Base-by-base conservation (phyloP, 2,888 invertebrate genomes). In the Hyposoter didymator region DNA sequence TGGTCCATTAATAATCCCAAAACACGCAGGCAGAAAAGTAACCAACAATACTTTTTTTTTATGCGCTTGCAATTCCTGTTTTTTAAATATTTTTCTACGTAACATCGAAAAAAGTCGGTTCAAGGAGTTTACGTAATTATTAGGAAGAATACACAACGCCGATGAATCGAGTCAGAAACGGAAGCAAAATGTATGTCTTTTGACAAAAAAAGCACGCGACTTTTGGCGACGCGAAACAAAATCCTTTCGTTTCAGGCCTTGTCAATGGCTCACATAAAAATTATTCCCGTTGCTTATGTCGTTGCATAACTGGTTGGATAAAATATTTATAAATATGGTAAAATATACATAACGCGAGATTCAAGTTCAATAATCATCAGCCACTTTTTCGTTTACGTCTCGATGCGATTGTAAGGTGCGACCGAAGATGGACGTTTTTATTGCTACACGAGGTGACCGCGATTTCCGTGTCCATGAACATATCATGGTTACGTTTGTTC, bases 291-390 rank as follows among this genome's bases (percentile, higher is more conserved):
- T 22, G n/a, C n/a, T 47, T n/a, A 7, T 79, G 45, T 45, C 10
- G 14, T 79, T 79, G 70, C 62, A 39, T 49, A 70, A 79, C 19
- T 59, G 1, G 17, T 47, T 32, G 49, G 5, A 52, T 47, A 72
- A n/a, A 79, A 47, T 39, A 52, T 67, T 66, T 14, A 19, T 35
- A 49, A 64, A 32, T 75, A 69, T 45, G 45, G 45, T n/a, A 52
- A 43, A 69, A 32, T 28, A 43, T 78, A 45, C 39, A 32, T 19
- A 47, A 69, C 17, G 28, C 66, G 52, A 59, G 8, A 69, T 78
- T 78, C 78, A 79, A 79, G 78, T 79, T 79, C 78, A 79, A 59
- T 35, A 70, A 49, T 72, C 69, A 47, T 19, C 32, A 45, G 39
- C 7, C 32, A 35, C 43, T 32, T 32, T 78, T 78, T 45, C 45